These are phyloP conservation scores for Drosophila nasuta DNA, from an alignment of 1,140 invertebrate species.

Conservation along the genomic window DNA sequence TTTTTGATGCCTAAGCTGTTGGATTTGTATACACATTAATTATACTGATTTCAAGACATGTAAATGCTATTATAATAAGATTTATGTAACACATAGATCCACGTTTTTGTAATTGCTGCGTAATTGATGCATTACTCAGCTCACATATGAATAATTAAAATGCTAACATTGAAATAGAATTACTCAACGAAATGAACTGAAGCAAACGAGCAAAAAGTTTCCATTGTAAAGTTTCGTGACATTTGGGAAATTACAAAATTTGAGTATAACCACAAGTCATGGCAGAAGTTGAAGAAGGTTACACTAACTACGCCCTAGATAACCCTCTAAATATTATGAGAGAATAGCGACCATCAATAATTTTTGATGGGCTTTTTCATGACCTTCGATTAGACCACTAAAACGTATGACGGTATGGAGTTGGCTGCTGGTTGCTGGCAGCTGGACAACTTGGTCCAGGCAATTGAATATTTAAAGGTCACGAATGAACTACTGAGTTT, in stretches of 20 bases:
- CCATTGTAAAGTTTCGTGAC: constrained; percentile 21
- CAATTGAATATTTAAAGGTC: constrained; percentile 71
- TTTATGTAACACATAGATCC: not conserved
- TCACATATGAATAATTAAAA: constrained; percentile 29
- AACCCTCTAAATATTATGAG: not conserved
- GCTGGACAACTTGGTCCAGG: constrained; percentile 16
- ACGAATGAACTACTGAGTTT: constrained; percentile 7
- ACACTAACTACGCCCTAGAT: not conserved
- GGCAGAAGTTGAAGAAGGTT: not conserved
- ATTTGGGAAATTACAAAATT: constrained; percentile 7
- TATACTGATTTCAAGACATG: no score
- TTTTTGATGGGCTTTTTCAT: constrained; percentile 46
- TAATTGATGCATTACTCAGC: not conserved
- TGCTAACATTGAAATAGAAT: not conserved
- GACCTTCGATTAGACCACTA: constrained; percentile 61
- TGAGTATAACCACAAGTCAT: constrained; percentile 4
- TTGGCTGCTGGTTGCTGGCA: not conserved
- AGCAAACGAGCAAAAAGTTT: constrained; percentile 49
- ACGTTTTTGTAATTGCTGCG: constrained; percentile 8
- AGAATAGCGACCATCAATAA: constrained; percentile 65
- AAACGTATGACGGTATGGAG: constrained; percentile 15
- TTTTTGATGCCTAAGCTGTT: no score
- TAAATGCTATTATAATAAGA: not conserved
- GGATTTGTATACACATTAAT: no score
- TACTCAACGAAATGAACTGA: not conserved